phyloP scores from a whole-genome alignment of 2,797 vertebrate genomes.

The Coccyzus lansbergi region DNA sequence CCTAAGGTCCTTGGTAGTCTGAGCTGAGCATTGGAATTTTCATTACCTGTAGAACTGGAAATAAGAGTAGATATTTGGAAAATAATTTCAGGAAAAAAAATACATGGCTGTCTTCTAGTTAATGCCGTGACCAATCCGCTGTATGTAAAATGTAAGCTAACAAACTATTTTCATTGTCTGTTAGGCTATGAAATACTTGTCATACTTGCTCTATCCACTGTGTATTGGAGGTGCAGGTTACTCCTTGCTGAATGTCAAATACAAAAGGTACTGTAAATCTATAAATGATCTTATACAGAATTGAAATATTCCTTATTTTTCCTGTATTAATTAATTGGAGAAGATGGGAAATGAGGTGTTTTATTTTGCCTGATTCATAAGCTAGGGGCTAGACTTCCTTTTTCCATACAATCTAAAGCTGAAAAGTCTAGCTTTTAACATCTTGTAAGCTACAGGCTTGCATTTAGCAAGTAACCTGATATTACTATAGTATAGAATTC shows the following conservation, averaged over 20 bases:
- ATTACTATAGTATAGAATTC: background rate
- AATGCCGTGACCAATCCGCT: background rate
- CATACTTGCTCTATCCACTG: conserved; percentile 92
- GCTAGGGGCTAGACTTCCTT: background rate
- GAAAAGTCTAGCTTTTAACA: background rate
- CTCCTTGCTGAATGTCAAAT: conserved; percentile 90
- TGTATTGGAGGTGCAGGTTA: conserved; percentile 92
- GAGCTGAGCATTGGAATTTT: background rate
- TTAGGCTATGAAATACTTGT: conserved; percentile 93
- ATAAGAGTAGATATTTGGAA: background rate
- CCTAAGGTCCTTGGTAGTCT: background rate
- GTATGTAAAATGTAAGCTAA: background rate
- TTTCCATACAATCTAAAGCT: background rate
- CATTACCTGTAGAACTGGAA: background rate
- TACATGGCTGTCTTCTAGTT: background rate
- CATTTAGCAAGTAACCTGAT: background rate
- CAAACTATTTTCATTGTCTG: background rate
- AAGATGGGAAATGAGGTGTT: background rate
- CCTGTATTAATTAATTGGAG: background rate
- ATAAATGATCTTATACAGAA: background rate
- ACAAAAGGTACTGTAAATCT: conserved; percentile 85
- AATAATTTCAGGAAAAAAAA: background rate
- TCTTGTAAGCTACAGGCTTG: background rate
- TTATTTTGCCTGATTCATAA: background rate
- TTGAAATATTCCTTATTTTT: background rate